Conservation (phyloP, 2,113 vertebrate species). For the Otocyon megalotis region DNA sequence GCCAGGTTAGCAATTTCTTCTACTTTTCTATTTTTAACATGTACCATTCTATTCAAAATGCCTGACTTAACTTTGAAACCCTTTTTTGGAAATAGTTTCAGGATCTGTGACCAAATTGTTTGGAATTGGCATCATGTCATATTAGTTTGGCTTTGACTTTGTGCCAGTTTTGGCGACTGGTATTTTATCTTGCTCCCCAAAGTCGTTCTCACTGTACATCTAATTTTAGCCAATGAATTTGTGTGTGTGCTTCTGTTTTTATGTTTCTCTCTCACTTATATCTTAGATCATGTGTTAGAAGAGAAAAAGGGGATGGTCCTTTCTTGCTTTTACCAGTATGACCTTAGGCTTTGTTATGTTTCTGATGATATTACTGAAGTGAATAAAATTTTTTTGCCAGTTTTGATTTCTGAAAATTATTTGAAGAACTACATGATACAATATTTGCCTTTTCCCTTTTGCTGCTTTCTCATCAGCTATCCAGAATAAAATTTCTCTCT, state of each 20-base stretch:
- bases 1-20: background rate
- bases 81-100: background rate
- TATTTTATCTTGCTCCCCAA: background rate
- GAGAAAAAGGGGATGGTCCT: background rate
- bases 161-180: background rate
- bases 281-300: background rate
- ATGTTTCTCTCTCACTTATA: background rate
- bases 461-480: constrained; percentile 12
- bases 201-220: background rate
- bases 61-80: background rate
- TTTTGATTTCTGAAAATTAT: constrained; percentile 55
- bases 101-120: background rate
- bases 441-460: background rate
- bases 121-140: background rate
- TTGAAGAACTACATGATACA: background rate
- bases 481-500: background rate
- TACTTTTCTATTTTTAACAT: background rate
- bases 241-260: background rate
- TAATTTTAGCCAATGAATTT: background rate
- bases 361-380: background rate
- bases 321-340: background rate
- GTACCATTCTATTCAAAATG: background rate
- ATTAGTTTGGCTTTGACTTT: background rate
- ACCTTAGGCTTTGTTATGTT: background rate
- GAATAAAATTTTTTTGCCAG: background rate